Conservation (phyloP, 2,888 invertebrate species). For the Blastobasis adustella region DNA sequence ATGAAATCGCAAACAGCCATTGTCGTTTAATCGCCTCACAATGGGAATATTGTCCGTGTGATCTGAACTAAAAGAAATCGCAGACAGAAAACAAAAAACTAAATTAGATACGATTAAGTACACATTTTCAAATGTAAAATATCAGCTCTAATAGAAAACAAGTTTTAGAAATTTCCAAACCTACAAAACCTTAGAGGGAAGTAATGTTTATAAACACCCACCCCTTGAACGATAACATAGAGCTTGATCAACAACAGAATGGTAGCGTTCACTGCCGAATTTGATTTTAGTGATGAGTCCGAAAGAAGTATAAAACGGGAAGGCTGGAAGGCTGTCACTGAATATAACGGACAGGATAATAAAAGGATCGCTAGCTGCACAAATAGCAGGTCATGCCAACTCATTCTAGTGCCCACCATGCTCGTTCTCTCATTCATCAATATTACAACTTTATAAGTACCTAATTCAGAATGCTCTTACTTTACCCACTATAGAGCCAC, state of each 20-base stretch:
- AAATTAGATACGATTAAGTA: too few relatives aligned
- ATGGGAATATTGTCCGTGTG: constrained; percentile 47
- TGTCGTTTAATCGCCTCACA: constrained; percentile 56
- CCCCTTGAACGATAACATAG: too few relatives aligned
- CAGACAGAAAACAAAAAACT: too few relatives aligned
- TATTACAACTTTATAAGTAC: constrained; percentile 14
- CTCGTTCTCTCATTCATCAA: constrained; percentile 7
- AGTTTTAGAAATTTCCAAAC: too few relatives aligned
- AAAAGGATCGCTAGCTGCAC: constrained; percentile 12
- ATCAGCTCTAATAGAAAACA: too few relatives aligned
- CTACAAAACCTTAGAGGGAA: too few relatives aligned
- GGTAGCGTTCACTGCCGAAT: too few relatives aligned
- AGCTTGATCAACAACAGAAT: too few relatives aligned
- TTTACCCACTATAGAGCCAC: constrained; percentile 16
- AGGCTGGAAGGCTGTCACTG: constrained; percentile 12
- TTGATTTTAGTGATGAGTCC: too few relatives aligned
- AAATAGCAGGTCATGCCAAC: constrained; percentile 27
- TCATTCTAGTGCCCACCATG: constrained; percentile 20
- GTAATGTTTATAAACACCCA: too few relatives aligned
- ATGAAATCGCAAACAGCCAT: constrained; percentile 52
- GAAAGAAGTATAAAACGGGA: constrained; percentile 1
- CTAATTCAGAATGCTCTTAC: neutral
- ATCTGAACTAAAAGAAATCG: constrained; percentile 17
- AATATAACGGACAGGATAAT: constrained; percentile 16
- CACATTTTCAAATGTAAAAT: too few relatives aligned